Evolutionary conservation across 2,113 vertebrate genomes (phyloP), one percentile per base, ranked within the genome.

Genomic region (Pterophyllum scalare): DNA sequence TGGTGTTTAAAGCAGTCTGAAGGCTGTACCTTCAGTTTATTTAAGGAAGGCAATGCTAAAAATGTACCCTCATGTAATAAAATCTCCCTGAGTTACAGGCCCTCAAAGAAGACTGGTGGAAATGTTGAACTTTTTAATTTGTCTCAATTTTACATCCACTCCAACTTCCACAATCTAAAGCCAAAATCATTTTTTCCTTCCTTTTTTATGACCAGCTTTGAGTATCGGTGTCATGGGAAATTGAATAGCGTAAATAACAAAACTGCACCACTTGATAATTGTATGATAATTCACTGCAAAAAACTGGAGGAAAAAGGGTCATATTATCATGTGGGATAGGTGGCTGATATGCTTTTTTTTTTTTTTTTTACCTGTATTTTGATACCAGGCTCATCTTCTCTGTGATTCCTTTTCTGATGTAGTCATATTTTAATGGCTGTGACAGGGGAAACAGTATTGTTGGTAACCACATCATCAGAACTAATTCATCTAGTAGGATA

Each of bases 381-480:
- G 43, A 28, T 31, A 31, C 43, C 17, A 7, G 17, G 0, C 24
- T 72, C 0, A 31, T 72, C 17, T 52, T 7, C 24, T 67, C 40
- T 49, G 5, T 52, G 65, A 70, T 52, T 22, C 54, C 54, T 7
- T 19, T 19, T 52, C 49, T 54, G 8, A 54, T 0, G 1, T 10
- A n/a, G 11, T 62, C 20, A 38, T 62, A 38, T 35, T 62, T 62
- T n/a, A 35, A 33, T 0, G 59, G 31, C 59, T 33, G 3, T 60
- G 8, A 6, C 2, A 2, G 59, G 15, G 59, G 15, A 4, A 31
- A 33, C 4, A 11, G 17, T 1, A 11, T 46, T 65, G 38, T 26
- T 65, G 64, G 46, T 46, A 67, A 65, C 38, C 17, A 43, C 43
- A 65, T 67, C 0, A 67, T 0, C 5, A 26, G 22, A 26, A 11